Evolutionary conservation across 1,140 invertebrate species (phyloP).

Genomic region (Platorchestia sp.): DNA sequence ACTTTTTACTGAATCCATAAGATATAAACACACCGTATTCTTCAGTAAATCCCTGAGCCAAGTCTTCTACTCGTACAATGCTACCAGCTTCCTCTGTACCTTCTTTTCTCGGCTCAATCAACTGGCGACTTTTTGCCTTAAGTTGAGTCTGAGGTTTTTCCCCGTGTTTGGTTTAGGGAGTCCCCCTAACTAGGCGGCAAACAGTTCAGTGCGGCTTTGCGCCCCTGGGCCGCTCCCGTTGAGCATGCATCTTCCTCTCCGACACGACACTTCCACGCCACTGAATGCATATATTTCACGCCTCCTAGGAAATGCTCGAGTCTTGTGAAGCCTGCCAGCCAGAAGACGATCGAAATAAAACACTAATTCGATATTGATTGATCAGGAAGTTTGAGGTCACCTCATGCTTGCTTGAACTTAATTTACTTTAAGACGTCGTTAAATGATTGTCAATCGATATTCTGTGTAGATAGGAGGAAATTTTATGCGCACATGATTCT

Average conservation of each 20-base stretch:
- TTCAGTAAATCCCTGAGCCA: not conserved
- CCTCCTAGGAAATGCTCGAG: not conserved
- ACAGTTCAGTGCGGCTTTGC: conserved; percentile 16
- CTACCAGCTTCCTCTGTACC: not conserved
- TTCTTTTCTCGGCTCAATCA: conserved; percentile 44
- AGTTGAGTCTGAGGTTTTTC: conserved; percentile 28
- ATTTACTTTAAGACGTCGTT: too few species aligned
- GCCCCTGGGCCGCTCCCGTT: too few species aligned
- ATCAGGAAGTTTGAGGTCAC: too few species aligned
- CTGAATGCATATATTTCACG: not conserved
- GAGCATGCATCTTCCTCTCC: not conserved
- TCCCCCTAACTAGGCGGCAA: conserved; percentile 47
- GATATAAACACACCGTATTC: not conserved
- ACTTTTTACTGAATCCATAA: not conserved
- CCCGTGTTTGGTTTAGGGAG: conserved; percentile 37
- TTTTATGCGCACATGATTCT: too few species aligned
- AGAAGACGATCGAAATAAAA: not conserved
- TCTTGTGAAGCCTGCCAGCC: not conserved
- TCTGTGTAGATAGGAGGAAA: too few species aligned
- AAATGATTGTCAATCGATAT: too few species aligned
- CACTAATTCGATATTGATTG: not conserved
- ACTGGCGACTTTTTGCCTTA: conserved; percentile 45
- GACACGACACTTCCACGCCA: not conserved
- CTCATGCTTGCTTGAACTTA: too few species aligned
- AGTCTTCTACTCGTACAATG: not conserved